These are phyloP conservation scores for Drosophila meridiana DNA, from an alignment of 2,888 invertebrate species.

Conservation along the genomic window DNA sequence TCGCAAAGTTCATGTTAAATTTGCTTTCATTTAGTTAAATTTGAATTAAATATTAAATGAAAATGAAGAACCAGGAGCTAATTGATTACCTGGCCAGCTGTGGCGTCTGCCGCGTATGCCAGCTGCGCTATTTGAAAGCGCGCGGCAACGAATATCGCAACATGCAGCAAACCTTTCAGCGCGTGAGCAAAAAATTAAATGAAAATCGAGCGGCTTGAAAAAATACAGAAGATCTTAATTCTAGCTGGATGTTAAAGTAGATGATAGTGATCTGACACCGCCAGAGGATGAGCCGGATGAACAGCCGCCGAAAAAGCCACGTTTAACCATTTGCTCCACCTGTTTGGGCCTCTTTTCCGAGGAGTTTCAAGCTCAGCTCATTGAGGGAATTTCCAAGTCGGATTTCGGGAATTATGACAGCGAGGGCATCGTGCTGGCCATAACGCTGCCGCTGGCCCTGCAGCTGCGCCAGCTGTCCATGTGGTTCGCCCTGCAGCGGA, in stretches of 20 bases:
- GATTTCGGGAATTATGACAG: conserved; percentile 88
- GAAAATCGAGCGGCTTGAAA: conserved; percentile 1
- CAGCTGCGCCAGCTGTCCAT: conserved; percentile 89
- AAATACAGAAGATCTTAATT: conserved; percentile 28
- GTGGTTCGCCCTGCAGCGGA: conserved; percentile 86
- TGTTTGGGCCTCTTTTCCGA: conserved; percentile 91
- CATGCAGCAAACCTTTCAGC: conserved; percentile 85
- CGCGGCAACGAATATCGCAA: conserved; percentile 87
- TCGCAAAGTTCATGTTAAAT: conserved; percentile 14
- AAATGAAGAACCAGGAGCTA: conserved; percentile 86
- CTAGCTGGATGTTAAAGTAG: conserved; percentile 63
- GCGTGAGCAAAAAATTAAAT: conserved; percentile 84
- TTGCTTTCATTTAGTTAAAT: conserved; percentile 8
- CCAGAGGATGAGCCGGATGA: conserved; percentile 18
- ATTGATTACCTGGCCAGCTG: conserved; percentile 86
- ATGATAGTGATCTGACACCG: background rate
- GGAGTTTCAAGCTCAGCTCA: conserved; percentile 86
- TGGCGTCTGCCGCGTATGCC: conserved; percentile 89
- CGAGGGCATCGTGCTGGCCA: conserved; percentile 88
- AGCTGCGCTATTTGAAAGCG: conserved; percentile 89
- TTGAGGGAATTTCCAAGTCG: conserved; percentile 86
- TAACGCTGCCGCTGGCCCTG: conserved; percentile 90
- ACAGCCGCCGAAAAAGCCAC: conserved; percentile 84
- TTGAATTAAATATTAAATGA: conserved; percentile 19
- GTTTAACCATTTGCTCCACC: conserved; percentile 87